These are phyloP conservation scores for Oryzias dopingdopingensis DNA, from an alignment of 2,797 vertebrate genomes.

Conservation along the genomic window DNA sequence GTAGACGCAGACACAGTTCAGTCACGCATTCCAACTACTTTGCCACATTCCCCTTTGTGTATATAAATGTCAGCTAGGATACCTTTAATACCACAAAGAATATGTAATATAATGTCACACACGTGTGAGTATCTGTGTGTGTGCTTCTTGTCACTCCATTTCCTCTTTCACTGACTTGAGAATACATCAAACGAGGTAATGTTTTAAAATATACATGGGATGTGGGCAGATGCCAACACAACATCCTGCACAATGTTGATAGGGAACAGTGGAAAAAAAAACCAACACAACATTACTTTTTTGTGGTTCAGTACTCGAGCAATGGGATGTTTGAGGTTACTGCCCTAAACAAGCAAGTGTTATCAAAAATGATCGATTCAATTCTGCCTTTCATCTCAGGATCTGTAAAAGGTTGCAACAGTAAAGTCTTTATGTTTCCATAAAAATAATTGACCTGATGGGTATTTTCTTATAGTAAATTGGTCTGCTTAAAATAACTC, in stretches of 20 bases:
- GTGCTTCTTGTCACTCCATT: conserved; percentile 44
- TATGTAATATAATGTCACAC: conserved; percentile 6
- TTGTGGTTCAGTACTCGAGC: conserved; percentile 29
- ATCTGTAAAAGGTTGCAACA: too few species aligned
- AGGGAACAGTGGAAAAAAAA: background rate
- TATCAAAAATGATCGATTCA: too few species aligned
- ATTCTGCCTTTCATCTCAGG: too few species aligned
- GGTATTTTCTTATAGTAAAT: too few species aligned
- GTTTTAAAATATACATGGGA: conserved; percentile 39
- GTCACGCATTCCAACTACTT: conserved; percentile 28
- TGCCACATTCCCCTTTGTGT: conserved; percentile 29
- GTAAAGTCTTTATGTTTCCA: too few species aligned
- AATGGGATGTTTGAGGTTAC: background rate
- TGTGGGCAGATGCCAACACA: conserved; percentile 36
- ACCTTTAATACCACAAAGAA: conserved; percentile 54
- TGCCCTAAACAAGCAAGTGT: background rate
- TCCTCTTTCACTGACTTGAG: conserved; percentile 37
- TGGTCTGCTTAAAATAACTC: too few species aligned
- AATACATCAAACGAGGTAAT: conserved; percentile 43
- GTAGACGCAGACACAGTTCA: conserved; percentile 22
- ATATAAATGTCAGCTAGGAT: conserved; percentile 51
- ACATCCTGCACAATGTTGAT: conserved; percentile 24
- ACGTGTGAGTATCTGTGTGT: conserved; percentile 12
- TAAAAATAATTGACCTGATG: too few species aligned
- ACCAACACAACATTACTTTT: conserved; percentile 25